Conservation (phyloP, 2,113 vertebrate species). For the Suricata suricatta region DNA sequence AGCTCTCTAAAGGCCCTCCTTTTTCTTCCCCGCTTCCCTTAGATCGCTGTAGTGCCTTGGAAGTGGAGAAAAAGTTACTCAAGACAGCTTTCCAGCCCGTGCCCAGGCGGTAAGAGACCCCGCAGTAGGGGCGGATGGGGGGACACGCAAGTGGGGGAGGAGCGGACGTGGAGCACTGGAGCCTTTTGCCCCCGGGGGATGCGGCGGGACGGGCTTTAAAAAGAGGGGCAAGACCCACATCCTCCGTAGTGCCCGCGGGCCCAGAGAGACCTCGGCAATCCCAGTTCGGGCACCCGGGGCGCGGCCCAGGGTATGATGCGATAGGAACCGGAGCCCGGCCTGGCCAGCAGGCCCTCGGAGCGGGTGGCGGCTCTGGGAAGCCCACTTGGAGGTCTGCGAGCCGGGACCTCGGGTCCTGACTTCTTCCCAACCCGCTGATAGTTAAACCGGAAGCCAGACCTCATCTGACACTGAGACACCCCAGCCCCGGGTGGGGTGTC, state of each 20-base stretch:
- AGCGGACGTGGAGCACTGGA: background rate
- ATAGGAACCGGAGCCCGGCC: background rate
- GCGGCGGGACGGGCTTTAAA: background rate
- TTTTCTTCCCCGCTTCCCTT: constrained; percentile 80
- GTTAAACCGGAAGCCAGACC: background rate
- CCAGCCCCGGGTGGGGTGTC: background rate
- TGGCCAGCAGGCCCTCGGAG: background rate
- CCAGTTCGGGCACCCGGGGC: background rate
- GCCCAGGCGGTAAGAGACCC: constrained; percentile 91
- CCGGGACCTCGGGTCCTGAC: background rate
- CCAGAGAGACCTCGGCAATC: too few species aligned
- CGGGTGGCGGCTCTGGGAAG: background rate
- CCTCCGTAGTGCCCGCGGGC: background rate
- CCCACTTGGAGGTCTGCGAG: background rate
- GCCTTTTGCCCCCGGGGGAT: background rate
- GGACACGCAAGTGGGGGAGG: background rate
- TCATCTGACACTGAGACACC: background rate
- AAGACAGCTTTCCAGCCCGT: constrained; percentile 93
- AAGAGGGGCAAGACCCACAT: background rate
- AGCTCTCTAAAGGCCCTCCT: constrained; percentile 67
- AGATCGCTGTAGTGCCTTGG: constrained; percentile 98
- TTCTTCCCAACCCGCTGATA: background rate
- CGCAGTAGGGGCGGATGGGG: background rate
- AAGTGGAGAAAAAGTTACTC: constrained; percentile 94
- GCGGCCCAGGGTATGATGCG: background rate